phyloP scores from a whole-genome alignment of 2,797 vertebrate species.

The Otus scops region DNA sequence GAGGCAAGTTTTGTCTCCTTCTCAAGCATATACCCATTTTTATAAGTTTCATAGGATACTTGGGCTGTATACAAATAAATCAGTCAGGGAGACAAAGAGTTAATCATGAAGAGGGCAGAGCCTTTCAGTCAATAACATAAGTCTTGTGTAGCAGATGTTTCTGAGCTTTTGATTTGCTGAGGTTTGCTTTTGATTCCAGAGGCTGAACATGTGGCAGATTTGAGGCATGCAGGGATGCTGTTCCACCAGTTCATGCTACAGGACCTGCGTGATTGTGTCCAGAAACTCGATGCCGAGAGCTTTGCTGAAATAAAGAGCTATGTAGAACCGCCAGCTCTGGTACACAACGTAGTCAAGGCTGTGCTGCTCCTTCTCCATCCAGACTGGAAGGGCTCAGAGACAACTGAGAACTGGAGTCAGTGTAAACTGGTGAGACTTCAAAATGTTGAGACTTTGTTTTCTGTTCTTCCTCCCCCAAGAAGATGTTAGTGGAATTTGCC shows the following conservation, averaged over 20 bases:
- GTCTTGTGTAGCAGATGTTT: background rate
- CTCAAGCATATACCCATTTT: background rate
- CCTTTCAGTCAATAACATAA: background rate
- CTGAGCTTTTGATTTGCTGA: background rate
- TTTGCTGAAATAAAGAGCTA: constrained; percentile 62
- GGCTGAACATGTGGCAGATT: constrained; percentile 48
- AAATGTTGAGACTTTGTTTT: background rate
- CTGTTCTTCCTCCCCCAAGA: background rate
- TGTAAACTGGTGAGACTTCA: constrained; percentile 71
- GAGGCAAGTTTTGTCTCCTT: background rate
- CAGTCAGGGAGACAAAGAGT: background rate
- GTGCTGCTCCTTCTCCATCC: constrained; percentile 73
- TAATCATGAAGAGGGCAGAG: background rate
- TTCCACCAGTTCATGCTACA: constrained; percentile 78
- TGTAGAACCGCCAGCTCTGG: constrained; percentile 15
- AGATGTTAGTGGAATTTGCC: background rate
- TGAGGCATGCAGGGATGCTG: constrained; percentile 59
- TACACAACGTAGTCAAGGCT: constrained; percentile 58
- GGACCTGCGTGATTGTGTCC: constrained; percentile 71
- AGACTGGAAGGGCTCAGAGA: constrained; percentile 44
- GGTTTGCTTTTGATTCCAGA: constrained; percentile 67
- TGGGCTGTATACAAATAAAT: background rate
- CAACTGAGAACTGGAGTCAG: constrained; percentile 63
- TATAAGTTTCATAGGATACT: background rate
- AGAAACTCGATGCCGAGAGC: constrained; percentile 28